Evolutionary conservation across 2,888 invertebrate species (phyloP).

Genomic region (Pyrochroa serraticornis): DNA sequence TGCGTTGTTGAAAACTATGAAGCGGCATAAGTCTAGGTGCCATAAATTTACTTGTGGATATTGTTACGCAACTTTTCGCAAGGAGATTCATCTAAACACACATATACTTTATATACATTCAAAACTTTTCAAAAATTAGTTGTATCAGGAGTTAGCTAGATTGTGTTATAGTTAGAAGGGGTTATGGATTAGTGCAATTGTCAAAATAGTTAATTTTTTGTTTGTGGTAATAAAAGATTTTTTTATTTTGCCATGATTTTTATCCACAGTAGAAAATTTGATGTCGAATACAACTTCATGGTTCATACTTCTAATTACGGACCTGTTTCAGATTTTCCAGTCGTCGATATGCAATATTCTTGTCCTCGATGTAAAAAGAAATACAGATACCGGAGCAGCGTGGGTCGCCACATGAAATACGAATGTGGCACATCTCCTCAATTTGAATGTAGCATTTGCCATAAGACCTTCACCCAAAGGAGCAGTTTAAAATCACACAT

Average conservation of each 20-base stretch:
- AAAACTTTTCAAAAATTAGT: too few species aligned
- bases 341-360: slow-evolving; percentile 20
- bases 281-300: too few species aligned
- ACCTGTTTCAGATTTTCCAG: slow-evolving; percentile 16
- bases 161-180: too few species aligned
- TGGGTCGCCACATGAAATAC: slow-evolving; percentile 54
- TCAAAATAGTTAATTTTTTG: background rate
- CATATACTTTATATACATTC: too few species aligned
- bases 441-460: slow-evolving; percentile 33
- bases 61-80: too few species aligned
- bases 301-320: slow-evolving; percentile 8
- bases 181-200: background rate
- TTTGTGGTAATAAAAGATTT: too few species aligned
- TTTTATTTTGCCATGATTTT: too few species aligned
- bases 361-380: slow-evolving; percentile 41
- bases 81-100: too few species aligned
- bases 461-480: slow-evolving; percentile 36
- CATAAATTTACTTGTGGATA: too few species aligned
- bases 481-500: slow-evolving; percentile 56
- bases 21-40: too few species aligned
- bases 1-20: background rate
- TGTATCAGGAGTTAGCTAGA: too few species aligned
- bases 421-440: slow-evolving; percentile 37
- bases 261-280: too few species aligned
- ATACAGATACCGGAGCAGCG: slow-evolving; percentile 44